Evolutionary conservation across 2,888 invertebrate genomes (phyloP).

Genomic region (Andrena hattorfiana): DNA sequence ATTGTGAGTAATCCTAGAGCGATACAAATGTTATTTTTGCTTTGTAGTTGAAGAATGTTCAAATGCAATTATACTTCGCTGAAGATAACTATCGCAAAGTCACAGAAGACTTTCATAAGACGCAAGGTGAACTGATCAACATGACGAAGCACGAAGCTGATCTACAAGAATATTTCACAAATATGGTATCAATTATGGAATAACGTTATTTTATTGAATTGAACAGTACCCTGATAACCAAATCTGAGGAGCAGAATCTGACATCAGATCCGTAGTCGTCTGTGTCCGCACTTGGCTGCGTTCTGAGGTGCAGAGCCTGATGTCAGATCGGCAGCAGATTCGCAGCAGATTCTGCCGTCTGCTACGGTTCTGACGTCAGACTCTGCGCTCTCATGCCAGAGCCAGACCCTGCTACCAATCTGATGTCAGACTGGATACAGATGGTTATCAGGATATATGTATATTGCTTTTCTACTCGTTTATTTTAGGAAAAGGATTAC

Average conservation of each 20-base stretch:
- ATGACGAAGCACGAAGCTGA: constrained; percentile 73
- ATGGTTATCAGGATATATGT: too few species aligned
- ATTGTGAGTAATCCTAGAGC: constrained; percentile 4
- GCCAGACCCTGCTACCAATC: too few species aligned
- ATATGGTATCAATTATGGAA: constrained; percentile 64
- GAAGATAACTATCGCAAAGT: constrained; percentile 72
- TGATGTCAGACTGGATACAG: too few species aligned
- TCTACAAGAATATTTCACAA: constrained; percentile 72
- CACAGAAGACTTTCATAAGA: constrained; percentile 72
- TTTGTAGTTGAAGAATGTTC: constrained; percentile 72
- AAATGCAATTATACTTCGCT: constrained; percentile 68
- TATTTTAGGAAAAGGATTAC: constrained; percentile 73
- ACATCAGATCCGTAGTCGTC: too few species aligned
- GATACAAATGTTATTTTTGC: not conserved
- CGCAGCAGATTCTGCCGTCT: too few species aligned
- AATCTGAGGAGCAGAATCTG: too few species aligned
- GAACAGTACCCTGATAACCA: too few species aligned
- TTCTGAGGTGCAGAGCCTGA: too few species aligned
- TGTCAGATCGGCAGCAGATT: too few species aligned
- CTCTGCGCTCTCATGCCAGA: too few species aligned
- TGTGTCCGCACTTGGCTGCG: too few species aligned
- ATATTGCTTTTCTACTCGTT: not conserved
- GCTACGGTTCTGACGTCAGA: too few species aligned
- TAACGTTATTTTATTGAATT: constrained; percentile 1
- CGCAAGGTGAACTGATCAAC: constrained; percentile 69